Percentiles rank a stretch among this genome's conserved stretches.
These are phyloP conservation scores for Thalpophila matura DNA, from an alignment of 2,888 invertebrate species.

Conservation along the genomic window DNA sequence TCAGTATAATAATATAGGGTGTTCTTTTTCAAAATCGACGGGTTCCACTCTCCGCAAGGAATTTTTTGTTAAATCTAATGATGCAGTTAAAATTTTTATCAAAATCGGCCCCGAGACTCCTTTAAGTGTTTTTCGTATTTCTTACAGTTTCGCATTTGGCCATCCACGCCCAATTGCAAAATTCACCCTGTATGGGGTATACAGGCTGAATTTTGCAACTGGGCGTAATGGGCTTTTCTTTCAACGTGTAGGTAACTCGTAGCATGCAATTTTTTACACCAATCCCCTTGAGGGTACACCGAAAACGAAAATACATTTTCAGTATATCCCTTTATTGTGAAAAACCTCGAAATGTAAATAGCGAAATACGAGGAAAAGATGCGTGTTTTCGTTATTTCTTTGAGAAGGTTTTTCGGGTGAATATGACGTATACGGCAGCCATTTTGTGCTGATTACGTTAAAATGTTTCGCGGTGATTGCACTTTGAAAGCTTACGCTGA, in stretches of 20 bases:
- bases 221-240: constrained; percentile 9
- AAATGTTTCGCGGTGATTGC: constrained; percentile 38
- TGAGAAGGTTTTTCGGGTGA: constrained; percentile 12
- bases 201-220: no score
- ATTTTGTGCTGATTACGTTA: constrained; percentile 52
- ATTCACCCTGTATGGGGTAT: no score
- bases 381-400: constrained; percentile 41
- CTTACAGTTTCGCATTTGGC: no score
- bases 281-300: constrained; percentile 19
- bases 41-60: no score
- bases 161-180: no score
- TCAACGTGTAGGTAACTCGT: no score
- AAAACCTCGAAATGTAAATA: constrained; percentile 56
- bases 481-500: constrained; percentile 13
- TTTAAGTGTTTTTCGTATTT: no score
- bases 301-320: constrained; percentile 44
- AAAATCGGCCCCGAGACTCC: no score
- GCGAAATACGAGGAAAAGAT: constrained; percentile 30
- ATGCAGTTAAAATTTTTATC: no score
- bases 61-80: no score
- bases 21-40: no score
- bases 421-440: constrained; percentile 13
- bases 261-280: constrained; percentile 25
- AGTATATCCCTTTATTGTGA: constrained; percentile 40
- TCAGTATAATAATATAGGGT: no score